Conservation (phyloP, 2,888 invertebrate species). For the Dione juno region DNA sequence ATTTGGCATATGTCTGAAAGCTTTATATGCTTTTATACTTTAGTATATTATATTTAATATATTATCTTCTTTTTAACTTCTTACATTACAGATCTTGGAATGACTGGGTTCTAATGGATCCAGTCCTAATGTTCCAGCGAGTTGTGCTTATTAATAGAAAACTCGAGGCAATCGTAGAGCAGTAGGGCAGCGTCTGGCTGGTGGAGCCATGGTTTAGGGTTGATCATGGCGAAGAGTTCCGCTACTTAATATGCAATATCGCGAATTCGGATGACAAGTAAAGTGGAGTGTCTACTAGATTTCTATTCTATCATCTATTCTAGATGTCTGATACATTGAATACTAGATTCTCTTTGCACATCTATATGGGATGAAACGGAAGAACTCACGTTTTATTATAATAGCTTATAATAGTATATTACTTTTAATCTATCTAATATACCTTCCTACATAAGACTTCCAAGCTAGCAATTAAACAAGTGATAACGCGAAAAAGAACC, state of each 20-base stretch:
- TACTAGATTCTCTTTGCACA: neutral
- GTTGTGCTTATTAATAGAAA: no score
- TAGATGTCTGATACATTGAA: no score
- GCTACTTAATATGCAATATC: neutral
- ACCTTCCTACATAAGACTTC: neutral
- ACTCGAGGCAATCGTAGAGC: no score
- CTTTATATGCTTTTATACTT: no score
- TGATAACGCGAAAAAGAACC: neutral
- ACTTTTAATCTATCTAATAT: neutral
- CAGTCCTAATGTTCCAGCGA: no score
- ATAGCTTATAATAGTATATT: neutral
- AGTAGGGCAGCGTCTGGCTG: neutral
- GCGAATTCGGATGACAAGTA: neutral
- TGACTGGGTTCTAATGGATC: no score
- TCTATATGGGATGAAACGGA: neutral
- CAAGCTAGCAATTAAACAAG: neutral
- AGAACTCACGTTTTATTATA: neutral
- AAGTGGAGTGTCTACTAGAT: no score
- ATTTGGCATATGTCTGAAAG: no score
- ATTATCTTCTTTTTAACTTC: no score
- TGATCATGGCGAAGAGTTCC: neutral
- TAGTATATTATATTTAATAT: no score
- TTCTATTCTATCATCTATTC: no score
- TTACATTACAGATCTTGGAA: no score
- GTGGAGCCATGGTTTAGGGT: neutral